Conservation (phyloP, 35 echinoderm and acorn worm genomes). For the Apostichopus parvimensis region DNA sequence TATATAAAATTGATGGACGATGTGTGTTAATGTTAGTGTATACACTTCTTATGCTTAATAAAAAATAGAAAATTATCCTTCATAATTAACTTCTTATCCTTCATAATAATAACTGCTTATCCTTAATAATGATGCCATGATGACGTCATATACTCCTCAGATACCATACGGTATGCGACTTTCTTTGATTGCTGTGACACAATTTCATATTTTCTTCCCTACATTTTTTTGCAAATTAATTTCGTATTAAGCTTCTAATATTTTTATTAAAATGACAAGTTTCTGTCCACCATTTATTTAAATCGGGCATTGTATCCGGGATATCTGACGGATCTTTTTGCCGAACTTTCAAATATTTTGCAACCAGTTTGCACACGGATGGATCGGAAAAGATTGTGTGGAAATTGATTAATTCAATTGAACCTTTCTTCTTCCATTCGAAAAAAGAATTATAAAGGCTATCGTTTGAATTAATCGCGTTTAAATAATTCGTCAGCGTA, state of each 20-base stretch:
- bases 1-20: too few relatives aligned
- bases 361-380: constrained; percentile 17
- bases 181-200: too few relatives aligned
- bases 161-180: too few relatives aligned
- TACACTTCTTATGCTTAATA: too few relatives aligned
- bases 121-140: too few relatives aligned
- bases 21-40: too few relatives aligned
- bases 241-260: neutral
- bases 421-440: constrained; percentile 55
- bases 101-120: too few relatives aligned
- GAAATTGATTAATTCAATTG: constrained; percentile 31
- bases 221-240: neutral
- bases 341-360: constrained; percentile 43
- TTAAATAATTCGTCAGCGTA: constrained; percentile 49
- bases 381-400: constrained; percentile 41
- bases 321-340: constrained; percentile 50
- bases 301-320: constrained; percentile 45
- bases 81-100: too few relatives aligned
- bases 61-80: too few relatives aligned
- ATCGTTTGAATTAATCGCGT: constrained; percentile 61
- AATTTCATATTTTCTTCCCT: neutral
- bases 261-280: constrained; percentile 40
- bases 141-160: too few relatives aligned
- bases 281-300: constrained; percentile 62
- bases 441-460: constrained; percentile 70